A percentile compares a stretch with the other conserved stretches of the same genome.
Evolutionary conservation across 2,113 vertebrate genomes (phyloP).

Genomic region (Gadus chalcogrammus): DNA sequence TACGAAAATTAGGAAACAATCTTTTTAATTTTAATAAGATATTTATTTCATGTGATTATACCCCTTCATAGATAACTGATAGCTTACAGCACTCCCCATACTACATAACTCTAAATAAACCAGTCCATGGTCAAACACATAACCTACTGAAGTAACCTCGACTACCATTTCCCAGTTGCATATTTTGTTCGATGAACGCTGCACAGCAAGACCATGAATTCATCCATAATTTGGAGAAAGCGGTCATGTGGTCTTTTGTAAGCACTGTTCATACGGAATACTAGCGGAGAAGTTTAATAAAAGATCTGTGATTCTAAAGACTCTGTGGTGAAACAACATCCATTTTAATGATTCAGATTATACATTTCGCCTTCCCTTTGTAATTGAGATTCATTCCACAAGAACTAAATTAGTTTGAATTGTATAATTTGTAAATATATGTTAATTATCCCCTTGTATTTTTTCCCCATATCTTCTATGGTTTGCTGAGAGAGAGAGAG

Average conservation of each 20-base stretch:
- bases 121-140: neutral
- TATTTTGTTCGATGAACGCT: conserved; percentile 34
- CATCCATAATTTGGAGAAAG: conserved; percentile 56
- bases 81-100: too few species aligned
- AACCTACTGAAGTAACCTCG: conserved; percentile 37
- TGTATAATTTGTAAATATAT: conserved; percentile 73
- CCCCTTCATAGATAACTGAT: too few species aligned
- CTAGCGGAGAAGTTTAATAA: conserved; percentile 55
- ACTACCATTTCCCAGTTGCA: conserved; percentile 19
- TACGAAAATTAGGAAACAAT: too few species aligned
- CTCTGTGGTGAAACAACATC: conserved; percentile 55
- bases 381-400: conserved; percentile 64
- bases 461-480: conserved; percentile 13
- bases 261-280: conserved; percentile 42
- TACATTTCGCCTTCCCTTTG: conserved; percentile 59
- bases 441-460: conserved; percentile 64
- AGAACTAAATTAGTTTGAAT: conserved; percentile 69
- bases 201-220: conserved; percentile 37
- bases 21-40: too few species aligned
- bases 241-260: conserved; percentile 55
- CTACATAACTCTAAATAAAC: neutral
- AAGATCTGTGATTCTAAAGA: conserved; percentile 59
- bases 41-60: too few species aligned
- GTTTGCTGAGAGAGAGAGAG: conserved; percentile 37
- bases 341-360: conserved; percentile 62